These are phyloP conservation scores for Eupithecia pulchellata DNA, from an alignment of 2,888 invertebrate genomes.

Conservation along the genomic window DNA sequence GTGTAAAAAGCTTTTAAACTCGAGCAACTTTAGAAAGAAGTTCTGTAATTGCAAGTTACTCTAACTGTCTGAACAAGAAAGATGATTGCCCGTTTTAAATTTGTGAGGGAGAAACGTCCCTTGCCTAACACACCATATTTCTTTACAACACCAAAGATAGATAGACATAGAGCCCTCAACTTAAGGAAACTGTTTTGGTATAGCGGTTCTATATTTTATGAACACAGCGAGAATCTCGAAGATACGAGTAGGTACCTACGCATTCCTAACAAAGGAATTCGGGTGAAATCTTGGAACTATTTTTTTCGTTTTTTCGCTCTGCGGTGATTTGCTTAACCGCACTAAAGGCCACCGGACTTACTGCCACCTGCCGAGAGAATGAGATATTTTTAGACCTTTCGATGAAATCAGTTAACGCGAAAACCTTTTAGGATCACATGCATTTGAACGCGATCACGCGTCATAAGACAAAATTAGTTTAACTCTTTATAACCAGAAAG, in stretches of 20 bases:
- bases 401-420: neutral
- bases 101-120: neutral
- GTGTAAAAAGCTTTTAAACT: neutral
- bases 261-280: conserved; percentile 50
- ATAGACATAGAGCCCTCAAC: too few relatives aligned
- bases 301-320: conserved; percentile 26
- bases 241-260: conserved; percentile 41
- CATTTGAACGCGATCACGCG: too few relatives aligned
- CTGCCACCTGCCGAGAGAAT: conserved; percentile 9
- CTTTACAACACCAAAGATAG: too few relatives aligned
- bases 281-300: conserved; percentile 33
- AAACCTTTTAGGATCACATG: neutral
- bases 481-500: too few relatives aligned
- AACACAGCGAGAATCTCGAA: conserved; percentile 39
- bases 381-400: neutral
- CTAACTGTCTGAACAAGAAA: too few relatives aligned
- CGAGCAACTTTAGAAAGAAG: neutral
- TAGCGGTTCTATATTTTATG: neutral
- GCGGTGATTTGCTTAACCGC: conserved; percentile 32
- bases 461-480: too few relatives aligned
- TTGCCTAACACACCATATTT: neutral
- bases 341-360: conserved; percentile 5
- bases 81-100: neutral
- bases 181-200: neutral
- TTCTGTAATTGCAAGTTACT: neutral